Evolutionary conservation across 2,888 invertebrate genomes (phyloP).

Genomic region (Piscicola geometra): DNA sequence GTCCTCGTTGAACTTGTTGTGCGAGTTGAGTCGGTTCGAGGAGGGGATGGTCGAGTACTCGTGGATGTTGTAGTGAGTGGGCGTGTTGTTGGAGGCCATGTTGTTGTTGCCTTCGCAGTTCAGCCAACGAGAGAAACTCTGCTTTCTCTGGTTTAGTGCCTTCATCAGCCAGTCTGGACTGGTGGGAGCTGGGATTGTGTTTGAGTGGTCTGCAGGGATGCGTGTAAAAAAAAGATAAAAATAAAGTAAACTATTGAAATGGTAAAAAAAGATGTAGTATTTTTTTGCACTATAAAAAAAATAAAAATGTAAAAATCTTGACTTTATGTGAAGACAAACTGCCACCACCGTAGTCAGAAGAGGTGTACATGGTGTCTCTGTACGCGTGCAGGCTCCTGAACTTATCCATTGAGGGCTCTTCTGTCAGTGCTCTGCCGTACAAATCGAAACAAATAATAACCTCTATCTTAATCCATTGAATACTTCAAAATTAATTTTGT

Average conservation of each 20-base stretch:
- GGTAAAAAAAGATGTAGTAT: neutral
- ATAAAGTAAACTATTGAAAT: neutral
- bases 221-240: neutral
- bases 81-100: neutral
- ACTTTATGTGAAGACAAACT: neutral
- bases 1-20: conserved; percentile 27
- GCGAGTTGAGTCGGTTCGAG: conserved; percentile 21
- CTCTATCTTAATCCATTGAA: too few relatives aligned
- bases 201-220: conserved; percentile 4
- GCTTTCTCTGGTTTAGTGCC: conserved; percentile 33
- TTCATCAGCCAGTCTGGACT: conserved; percentile 34
- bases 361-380: conserved; percentile 2
- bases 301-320: neutral
- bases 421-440: neutral
- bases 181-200: conserved; percentile 13
- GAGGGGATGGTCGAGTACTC: conserved; percentile 32
- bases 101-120: conserved; percentile 27
- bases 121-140: conserved; percentile 35
- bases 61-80: conserved; percentile 18
- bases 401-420: neutral
- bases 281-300: neutral
- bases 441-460: too few relatives aligned
- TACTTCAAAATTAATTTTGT: too few relatives aligned
- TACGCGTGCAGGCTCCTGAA: neutral
- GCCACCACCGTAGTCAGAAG: neutral